phyloP scores from a whole-genome alignment of 2,888 invertebrate species.

The Drosophila stalkeri region DNA sequence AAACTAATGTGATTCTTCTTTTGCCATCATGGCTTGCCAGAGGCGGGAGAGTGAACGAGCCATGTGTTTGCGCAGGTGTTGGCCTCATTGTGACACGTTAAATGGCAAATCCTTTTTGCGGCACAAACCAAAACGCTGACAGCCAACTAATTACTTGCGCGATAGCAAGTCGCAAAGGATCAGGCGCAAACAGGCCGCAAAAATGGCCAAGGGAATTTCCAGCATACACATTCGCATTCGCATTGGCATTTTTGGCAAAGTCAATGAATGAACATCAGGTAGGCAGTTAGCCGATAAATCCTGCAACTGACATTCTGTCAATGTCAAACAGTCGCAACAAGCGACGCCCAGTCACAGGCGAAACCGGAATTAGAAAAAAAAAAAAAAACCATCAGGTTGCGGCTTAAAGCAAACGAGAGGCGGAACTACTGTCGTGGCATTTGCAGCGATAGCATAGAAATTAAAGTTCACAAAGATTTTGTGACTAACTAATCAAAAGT shows the following conservation, averaged over 20 bases:
- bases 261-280: conserved; percentile 69
- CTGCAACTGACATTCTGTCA: conserved; percentile 69
- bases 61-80: conserved; percentile 59
- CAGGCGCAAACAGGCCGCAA: conserved; percentile 43
- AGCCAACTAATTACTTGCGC: conserved; percentile 74
- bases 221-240: conserved; percentile 32
- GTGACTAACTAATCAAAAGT: neutral
- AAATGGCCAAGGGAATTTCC: conserved; percentile 55
- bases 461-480: neutral
- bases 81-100: conserved; percentile 45
- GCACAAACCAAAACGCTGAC: conserved; percentile 66
- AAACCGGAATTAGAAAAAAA: neutral
- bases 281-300: conserved; percentile 55
- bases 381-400: conserved; percentile 31
- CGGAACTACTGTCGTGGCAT: neutral
- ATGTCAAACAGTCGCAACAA: conserved; percentile 54
- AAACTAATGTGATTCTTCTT: conserved; percentile 27
- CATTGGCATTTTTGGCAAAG: conserved; percentile 36
- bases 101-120: conserved; percentile 55
- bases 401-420: conserved; percentile 17
- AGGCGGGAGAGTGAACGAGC: conserved; percentile 7
- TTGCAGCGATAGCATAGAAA: neutral
- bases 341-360: conserved; percentile 23
- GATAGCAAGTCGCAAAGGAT: conserved; percentile 54
- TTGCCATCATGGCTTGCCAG: conserved; percentile 50